Evolutionary conservation across 2,888 invertebrate genomes (phyloP), one percentile per base, ranked within the genome.

Genomic region (Monopis laevigella): DNA sequence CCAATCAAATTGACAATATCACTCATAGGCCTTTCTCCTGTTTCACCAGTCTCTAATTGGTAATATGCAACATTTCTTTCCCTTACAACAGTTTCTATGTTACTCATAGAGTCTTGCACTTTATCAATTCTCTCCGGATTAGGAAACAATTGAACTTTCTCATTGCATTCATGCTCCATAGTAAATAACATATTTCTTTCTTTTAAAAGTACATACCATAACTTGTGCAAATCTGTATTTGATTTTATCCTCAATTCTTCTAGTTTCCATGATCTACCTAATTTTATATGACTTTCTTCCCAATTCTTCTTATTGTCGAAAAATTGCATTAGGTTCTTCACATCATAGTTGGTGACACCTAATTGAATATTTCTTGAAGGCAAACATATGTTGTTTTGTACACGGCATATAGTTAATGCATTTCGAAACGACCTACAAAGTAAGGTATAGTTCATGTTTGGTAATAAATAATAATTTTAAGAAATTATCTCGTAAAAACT

Each of bases 131-230:
- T 84, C 70, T 98, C 98, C 2, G 96, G 96, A 70, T 86, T 96
- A 1, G 97, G 94, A 64, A 98, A 93, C 4, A 89, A 49, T 59
- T 85, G 78, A 48, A 75, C 69, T 57, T 87, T 77, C 28, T 84
- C 69, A 39, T 88, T 86, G 67, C 86, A 85, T 63, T 89, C 90
- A 46, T 93, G 86, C 71, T 97, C 93, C 98, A 98, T 97, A 2
- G 98, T 98, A 47, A 94, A 70, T 12, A 99, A 80, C 98, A 98
- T 98, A 66, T 99, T 99, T 41, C 89, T 84, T 72, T 99, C 99
- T 75, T 98, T 99, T 40, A 98, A 71, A 43, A 99, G 75, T 11
- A 86, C 59, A 58, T 84, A 97, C 98, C 99, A 99, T 44, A 99
- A 74, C 77, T 98, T 97, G 65, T 99, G 99, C 43, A 99, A 83